These are phyloP conservation scores for Tichodroma muraria DNA, from an alignment of 2,113 vertebrate species.

Conservation along the genomic window DNA sequence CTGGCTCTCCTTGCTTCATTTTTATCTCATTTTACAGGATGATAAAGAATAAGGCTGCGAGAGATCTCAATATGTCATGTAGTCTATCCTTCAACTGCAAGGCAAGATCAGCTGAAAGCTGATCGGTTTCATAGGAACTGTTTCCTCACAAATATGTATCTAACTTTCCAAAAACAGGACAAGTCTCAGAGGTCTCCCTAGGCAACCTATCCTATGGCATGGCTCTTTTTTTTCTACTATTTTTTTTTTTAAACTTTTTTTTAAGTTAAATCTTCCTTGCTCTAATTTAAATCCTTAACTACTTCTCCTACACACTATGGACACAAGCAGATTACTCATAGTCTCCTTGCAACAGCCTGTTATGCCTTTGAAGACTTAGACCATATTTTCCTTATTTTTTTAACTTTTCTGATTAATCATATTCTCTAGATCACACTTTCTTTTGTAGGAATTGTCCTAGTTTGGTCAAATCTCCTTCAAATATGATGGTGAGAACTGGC, in stretches of 20 bases:
- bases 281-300: background rate
- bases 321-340: background rate
- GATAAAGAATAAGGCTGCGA: background rate
- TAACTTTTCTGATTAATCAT: background rate
- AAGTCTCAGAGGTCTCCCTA: background rate
- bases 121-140: background rate
- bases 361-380: background rate
- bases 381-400: background rate
- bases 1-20: background rate
- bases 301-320: background rate
- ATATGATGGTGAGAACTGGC: background rate
- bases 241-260: background rate
- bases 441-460: background rate
- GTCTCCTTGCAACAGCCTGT: background rate
- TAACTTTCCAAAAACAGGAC: background rate
- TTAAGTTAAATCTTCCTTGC: background rate
- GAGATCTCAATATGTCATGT: background rate
- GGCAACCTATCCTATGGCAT: background rate
- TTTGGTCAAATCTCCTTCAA: background rate
- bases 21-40: background rate
- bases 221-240: background rate
- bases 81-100: background rate
- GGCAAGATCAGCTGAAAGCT: background rate
- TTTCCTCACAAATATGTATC: background rate
- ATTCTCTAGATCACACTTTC: background rate